phyloP scores from a whole-genome alignment of 2,797 vertebrate species.

The Pogonophryne albipinna region DNA sequence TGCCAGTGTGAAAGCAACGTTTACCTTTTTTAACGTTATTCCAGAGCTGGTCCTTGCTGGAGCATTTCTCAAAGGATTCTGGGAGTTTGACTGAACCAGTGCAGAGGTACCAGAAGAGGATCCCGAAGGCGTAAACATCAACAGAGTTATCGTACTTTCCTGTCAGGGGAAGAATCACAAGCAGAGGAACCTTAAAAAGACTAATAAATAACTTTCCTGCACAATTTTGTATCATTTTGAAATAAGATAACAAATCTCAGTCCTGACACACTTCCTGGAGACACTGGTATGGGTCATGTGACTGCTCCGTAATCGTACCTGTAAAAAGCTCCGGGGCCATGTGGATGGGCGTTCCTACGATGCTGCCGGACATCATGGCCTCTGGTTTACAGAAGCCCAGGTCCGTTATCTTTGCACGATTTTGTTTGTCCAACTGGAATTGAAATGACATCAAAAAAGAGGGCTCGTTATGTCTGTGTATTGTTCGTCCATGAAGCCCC shows the following conservation, averaged over 20 bases:
- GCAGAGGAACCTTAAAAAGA: not conserved
- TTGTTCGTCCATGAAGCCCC: not conserved
- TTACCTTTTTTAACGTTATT: constrained; percentile 97
- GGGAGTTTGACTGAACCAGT: constrained; percentile 96
- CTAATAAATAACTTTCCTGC: not conserved
- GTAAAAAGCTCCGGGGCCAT: constrained; percentile 99
- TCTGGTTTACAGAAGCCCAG: constrained; percentile 99
- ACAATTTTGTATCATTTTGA: not conserved
- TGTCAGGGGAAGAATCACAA: constrained; percentile 64
- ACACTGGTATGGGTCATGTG: not conserved
- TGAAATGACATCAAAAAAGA: not conserved
- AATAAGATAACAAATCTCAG: not conserved
- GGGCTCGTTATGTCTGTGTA: no score
- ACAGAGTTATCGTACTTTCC: constrained; percentile 99
- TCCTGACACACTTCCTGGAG: not conserved
- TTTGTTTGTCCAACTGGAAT: constrained; percentile 94
- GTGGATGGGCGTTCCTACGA: constrained; percentile 98
- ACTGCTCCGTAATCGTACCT: constrained; percentile 80
- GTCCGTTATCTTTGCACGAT: constrained; percentile 98
- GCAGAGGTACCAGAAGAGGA: constrained; percentile 99
- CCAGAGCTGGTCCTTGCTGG: constrained; percentile 99
- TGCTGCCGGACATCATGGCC: constrained; percentile 99
- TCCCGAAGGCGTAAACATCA: constrained; percentile 98
- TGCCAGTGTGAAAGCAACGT: not conserved
- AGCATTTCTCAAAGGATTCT: constrained; percentile 97